Evolutionary conservation across 1,140 invertebrate species (phyloP), one percentile per base, ranked within the genome.

Genomic region (Drosophila insularis): DNA sequence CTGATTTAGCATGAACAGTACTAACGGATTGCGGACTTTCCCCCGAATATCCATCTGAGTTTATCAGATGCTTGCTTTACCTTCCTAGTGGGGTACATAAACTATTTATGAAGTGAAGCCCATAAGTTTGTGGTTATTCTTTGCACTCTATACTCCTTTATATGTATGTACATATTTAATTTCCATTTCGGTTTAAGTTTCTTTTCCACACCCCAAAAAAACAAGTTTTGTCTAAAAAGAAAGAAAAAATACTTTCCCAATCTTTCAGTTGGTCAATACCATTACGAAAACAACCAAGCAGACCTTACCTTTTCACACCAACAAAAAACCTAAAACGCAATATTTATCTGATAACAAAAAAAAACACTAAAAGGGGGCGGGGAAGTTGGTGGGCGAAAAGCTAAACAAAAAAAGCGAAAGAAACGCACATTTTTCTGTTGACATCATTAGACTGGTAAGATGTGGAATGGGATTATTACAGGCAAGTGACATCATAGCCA

Each of bases 371-470:
- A 50, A 8, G 8, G 5, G 43, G 43, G 43, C 7, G 21, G 8
- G 17, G 6, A 8, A 7, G 5, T 19, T 46, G 3, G 17, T 46
- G 43, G 17, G 17, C 43, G 6, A 3, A 50, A 50, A 50, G 2
- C 43, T 4, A 21, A 21, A 50, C 43, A 50, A 50, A 19, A 46
- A 50, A 23, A 23, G 4, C 43, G 43, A 19, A 50, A 50, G 19
- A 50, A 50, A 50, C 43, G 43, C 43, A 50, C 43, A 50, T 50
- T 50, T 50, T 50, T 50, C 43, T 50, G 43, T 50, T 50, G 43
- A 50, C 43, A 50, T 50, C 43, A 50, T 50, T 50, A 50, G 17
- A 19, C 19, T 50, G 43, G 43, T 17, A 19, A 50, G 43, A 50
- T 50, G 43, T 13, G 10, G 43, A 50, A 19, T 19, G 17, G 17